phyloP scores from a whole-genome alignment of 2,113 vertebrate genomes.

The Sebastes schlegelii region DNA sequence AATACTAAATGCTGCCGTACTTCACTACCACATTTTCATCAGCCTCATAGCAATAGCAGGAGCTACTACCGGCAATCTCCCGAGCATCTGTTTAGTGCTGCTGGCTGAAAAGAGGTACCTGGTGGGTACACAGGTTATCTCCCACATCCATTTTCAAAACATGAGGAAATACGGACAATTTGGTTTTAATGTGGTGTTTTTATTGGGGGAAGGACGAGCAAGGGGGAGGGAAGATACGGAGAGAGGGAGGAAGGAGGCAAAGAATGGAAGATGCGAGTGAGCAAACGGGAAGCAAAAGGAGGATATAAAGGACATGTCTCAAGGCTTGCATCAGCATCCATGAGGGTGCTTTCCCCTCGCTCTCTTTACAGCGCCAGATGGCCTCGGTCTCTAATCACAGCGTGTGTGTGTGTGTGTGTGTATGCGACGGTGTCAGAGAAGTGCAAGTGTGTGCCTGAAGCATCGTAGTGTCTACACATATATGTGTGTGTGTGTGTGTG shows the following conservation, averaged over 20 bases:
- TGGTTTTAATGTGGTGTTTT: constrained; percentile 51
- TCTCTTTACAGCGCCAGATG: constrained; percentile 73
- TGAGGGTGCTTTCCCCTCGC: constrained; percentile 63
- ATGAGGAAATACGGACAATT: constrained; percentile 53
- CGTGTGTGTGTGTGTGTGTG: constrained; percentile 9
- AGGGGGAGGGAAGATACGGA: constrained; percentile 21
- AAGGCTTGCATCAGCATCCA: constrained; percentile 77
- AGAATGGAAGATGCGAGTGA: constrained; percentile 9
- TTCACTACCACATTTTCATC: constrained; percentile 47
- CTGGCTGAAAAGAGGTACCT: constrained; percentile 59
- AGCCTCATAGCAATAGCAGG: constrained; percentile 56
- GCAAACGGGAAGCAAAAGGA: constrained; percentile 54
- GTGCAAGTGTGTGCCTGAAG: constrained; percentile 26
- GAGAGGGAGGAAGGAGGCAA: background rate
- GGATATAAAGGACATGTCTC: constrained; percentile 69
- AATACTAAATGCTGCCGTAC: constrained; percentile 31
- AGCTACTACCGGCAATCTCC: constrained; percentile 35
- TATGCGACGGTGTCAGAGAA: constrained; percentile 18
- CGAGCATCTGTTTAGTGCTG: constrained; percentile 64
- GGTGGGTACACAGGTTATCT: constrained; percentile 56
- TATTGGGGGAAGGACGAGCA: constrained; percentile 31
- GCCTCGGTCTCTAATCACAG: constrained; percentile 78
- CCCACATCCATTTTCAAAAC: constrained; percentile 42
- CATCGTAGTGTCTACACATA: constrained; percentile 1
- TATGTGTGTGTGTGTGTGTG: constrained; percentile 2